Percentiles rank a stretch among this genome's conserved stretches.
Evolutionary conservation across 2,113 vertebrate species (phyloP).

Genomic region (Callocephalon fimbriatum): DNA sequence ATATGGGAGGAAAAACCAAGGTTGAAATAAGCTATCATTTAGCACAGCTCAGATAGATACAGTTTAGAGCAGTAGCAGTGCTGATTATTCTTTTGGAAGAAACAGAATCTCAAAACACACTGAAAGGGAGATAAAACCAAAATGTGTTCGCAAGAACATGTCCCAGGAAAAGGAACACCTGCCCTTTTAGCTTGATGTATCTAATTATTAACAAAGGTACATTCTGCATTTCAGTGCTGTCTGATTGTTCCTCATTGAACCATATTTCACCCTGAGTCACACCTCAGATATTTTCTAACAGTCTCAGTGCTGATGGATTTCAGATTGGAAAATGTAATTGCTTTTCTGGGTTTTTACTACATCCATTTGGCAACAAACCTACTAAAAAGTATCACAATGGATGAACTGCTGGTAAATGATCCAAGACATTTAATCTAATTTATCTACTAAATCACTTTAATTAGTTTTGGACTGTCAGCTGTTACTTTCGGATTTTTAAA

Average conservation of each 20-base stretch:
- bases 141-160: background rate
- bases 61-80: background rate
- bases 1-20: background rate
- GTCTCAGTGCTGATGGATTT: background rate
- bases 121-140: background rate
- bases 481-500: background rate
- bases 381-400: conserved; percentile 11
- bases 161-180: background rate
- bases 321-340: conserved; percentile 23
- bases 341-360: conserved; percentile 25
- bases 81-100: background rate
- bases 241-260: background rate
- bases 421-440: conserved; percentile 26
- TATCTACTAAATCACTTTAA: conserved; percentile 23
- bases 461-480: background rate
- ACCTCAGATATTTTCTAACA: background rate
- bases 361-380: background rate
- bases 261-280: background rate
- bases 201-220: background rate
- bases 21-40: background rate
- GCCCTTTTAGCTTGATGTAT: background rate
- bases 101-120: background rate
- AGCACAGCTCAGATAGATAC: background rate
- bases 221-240: background rate
- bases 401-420: conserved; percentile 32